Evolutionary conservation across 2,113 vertebrate genomes (phyloP), one percentile per base, ranked within the genome.

Genomic region (Smithornis capensis): DNA sequence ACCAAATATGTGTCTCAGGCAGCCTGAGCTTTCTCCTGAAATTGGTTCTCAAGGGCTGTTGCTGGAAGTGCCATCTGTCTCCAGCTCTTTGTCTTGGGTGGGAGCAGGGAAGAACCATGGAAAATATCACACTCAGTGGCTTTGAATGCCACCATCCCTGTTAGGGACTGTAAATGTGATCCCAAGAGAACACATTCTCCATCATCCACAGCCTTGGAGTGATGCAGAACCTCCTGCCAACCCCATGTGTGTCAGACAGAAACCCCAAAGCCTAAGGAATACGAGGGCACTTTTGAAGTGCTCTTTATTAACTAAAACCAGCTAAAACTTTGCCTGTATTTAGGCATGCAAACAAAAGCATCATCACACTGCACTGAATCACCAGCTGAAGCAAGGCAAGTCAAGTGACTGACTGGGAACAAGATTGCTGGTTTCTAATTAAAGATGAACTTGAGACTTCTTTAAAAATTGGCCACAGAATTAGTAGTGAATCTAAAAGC

Each of bases 11-110:
- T 16, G 14, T 4, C 53, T 37, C 2, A 27, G 35, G 19, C 62
- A 59, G 14, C 45, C 89, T 1, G 23, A 2, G 9, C 45, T 50
- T 37, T 19, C 83, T 70, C 55, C 87, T 25, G 38, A 49, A 5
- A 9, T 0, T 4, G 60, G 15, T 35, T 83, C 69, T 31, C 55
- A 1, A 4, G 70, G 35, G 11, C 5, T 7, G 33, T 44, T 40
- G 24, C 89, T 1, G 0, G 37, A 22, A 71, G 40, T 3, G 0
- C 47, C 4, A 0, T 19, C 67, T 50, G 29, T 29, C 67, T 64
- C 63, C 57, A 62, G 83, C 42, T 55, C 85, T 65, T 31, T 77
- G 45, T 19, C 62, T 69, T 0, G 0, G 37, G 22, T 31, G 19
- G 10, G 83, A 73, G 63, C 35, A 44, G 59, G 38, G 50, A 56